Percentiles rank a stretch among this genome's conserved stretches.
These are phyloP conservation scores for Litoditis marina DNA, from an alignment of 2,888 invertebrate species.

Conservation along the genomic window DNA sequence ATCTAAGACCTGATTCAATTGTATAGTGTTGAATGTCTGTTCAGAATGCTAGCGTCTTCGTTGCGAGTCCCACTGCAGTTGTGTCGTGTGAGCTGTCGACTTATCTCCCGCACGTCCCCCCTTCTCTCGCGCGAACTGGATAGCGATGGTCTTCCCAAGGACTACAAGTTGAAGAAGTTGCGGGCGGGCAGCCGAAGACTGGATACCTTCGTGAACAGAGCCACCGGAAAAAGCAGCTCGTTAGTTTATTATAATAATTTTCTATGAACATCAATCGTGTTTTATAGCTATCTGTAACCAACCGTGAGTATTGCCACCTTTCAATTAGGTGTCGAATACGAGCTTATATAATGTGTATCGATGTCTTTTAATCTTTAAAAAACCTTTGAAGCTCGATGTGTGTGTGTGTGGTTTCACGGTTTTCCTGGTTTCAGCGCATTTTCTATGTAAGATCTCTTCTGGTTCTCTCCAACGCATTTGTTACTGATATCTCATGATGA, in stretches of 20 bases:
- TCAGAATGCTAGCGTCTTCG: no score
- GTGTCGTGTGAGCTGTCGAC: background rate
- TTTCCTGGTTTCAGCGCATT: no score
- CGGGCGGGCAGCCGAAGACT: conserved; percentile 44
- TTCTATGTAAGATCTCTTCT: no score
- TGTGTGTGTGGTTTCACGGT: no score
- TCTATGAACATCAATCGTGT: background rate
- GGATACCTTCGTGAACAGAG: conserved; percentile 49
- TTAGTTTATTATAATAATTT: conserved; percentile 13
- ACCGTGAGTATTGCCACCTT: background rate
- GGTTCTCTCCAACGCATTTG: no score
- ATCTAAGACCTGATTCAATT: no score
- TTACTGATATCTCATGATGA: no score
- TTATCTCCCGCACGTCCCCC: background rate
- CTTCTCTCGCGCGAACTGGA: conserved; percentile 18
- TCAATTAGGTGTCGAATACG: background rate
- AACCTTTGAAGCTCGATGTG: no score
- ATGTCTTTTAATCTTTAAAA: no score
- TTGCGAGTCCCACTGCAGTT: background rate
- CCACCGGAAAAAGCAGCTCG: conserved; percentile 47
- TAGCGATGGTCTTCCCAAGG: conserved; percentile 52
- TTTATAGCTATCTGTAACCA: background rate
- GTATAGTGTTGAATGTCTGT: no score
- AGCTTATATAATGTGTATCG: no score
- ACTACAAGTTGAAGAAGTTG: conserved; percentile 47